Conservation (phyloP, 92 coral and sea anemone genomes). For the Desmophyllum pertusum region DNA sequence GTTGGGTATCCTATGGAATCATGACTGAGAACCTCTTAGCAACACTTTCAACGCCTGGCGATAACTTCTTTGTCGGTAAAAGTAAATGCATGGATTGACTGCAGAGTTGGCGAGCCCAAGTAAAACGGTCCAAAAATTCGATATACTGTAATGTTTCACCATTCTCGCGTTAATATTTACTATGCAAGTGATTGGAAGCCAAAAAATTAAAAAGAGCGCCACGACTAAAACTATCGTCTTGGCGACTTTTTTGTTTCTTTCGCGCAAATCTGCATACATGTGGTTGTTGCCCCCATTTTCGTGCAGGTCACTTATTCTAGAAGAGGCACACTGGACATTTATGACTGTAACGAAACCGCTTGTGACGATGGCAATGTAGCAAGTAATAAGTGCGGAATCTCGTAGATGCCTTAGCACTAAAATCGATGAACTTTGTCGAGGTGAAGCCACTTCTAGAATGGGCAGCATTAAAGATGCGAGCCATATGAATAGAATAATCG, state of each 20-base stretch:
- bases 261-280: neutral
- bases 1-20: too few species aligned
- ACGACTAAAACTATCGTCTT: constrained; percentile 32
- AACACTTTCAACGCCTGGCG: constrained; percentile 18
- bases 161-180: neutral
- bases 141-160: neutral
- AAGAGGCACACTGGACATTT: neutral
- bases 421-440: neutral
- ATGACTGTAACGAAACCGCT: neutral
- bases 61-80: constrained; percentile 25
- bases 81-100: constrained; percentile 24
- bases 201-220: constrained; percentile 3
- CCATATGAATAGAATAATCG: neutral
- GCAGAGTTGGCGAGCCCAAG: constrained; percentile 16
- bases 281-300: neutral
- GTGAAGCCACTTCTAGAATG: neutral
- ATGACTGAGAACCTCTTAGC: neutral
- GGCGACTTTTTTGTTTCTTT: constrained; percentile 24
- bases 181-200: constrained; percentile 13
- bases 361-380: constrained; percentile 1
- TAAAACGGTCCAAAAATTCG: constrained; percentile 3
- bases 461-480: constrained; percentile 6
- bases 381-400: neutral
- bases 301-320: constrained; percentile 4
- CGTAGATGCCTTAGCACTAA: neutral